Percentiles rank a stretch among this genome's conserved stretches.
Conservation (phyloP, 64 coral and sea anemone genomes). For the Pachyseris speciosa region DNA sequence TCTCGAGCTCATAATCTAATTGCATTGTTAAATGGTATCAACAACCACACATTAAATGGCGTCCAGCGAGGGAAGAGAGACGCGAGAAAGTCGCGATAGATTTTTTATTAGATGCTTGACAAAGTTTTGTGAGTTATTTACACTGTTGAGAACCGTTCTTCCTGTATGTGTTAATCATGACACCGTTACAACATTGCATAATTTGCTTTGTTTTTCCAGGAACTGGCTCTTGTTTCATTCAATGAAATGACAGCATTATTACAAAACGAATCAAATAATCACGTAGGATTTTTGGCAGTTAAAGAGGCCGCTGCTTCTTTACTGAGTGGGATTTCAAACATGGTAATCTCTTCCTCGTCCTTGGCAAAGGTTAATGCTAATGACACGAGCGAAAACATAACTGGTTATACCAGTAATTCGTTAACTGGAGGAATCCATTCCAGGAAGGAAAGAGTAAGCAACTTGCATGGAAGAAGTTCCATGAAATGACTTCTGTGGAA, state of each 20-base stretch:
- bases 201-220: neutral
- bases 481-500: too few species aligned
- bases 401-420: constrained; percentile 10
- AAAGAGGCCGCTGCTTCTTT: neutral
- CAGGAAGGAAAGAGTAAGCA: neutral
- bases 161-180: too few species aligned
- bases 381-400: constrained; percentile 28
- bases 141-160: neutral
- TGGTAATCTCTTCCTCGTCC: neutral
- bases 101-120: too few species aligned
- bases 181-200: too few species aligned
- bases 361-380: neutral
- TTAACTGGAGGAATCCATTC: constrained; percentile 5
- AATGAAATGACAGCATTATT: neutral
- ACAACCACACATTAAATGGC: too few species aligned
- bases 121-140: too few species aligned
- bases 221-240: neutral
- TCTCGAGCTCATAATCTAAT: too few species aligned
- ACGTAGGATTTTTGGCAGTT: constrained; percentile 1
- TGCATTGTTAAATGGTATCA: too few species aligned
- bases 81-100: too few species aligned
- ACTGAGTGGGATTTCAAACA: neutral
- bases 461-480: neutral
- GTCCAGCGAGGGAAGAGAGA: too few species aligned
- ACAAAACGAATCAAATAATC: neutral